Evolutionary conservation across 2,113 vertebrate genomes (phyloP).

Genomic region (Lasiurus cinereus): DNA sequence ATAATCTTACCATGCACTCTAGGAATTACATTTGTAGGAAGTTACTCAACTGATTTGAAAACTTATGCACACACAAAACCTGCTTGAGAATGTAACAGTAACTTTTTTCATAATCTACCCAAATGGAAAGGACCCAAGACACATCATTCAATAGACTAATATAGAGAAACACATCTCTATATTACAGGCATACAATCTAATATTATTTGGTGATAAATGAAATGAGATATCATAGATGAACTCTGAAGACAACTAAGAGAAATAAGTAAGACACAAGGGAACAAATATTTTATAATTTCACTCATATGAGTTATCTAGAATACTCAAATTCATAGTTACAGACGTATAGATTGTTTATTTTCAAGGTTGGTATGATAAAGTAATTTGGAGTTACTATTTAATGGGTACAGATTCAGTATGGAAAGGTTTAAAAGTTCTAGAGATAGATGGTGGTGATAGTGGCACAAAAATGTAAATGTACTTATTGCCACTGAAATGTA

Average conservation of each 20-base stretch:
- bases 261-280: not conserved
- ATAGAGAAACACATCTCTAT: not conserved
- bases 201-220: not conserved
- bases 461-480: not conserved
- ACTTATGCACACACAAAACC: not conserved
- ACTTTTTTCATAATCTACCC: not conserved
- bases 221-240: not conserved
- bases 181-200: not conserved
- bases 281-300: not conserved
- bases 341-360: not conserved
- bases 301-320: not conserved
- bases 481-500: not conserved
- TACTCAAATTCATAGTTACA: not conserved
- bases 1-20: not conserved
- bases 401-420: not conserved
- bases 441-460: not conserved
- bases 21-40: not conserved
- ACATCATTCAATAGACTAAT: not conserved
- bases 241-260: not conserved
- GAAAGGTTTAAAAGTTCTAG: not conserved
- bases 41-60: constrained; percentile 25
- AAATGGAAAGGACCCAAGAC: not conserved
- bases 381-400: not conserved
- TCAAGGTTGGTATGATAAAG: not conserved
- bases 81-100: not conserved